These are phyloP conservation scores for Catamblyrhynchus diadema DNA, from an alignment of 2,797 vertebrate species.

Conservation along the genomic window DNA sequence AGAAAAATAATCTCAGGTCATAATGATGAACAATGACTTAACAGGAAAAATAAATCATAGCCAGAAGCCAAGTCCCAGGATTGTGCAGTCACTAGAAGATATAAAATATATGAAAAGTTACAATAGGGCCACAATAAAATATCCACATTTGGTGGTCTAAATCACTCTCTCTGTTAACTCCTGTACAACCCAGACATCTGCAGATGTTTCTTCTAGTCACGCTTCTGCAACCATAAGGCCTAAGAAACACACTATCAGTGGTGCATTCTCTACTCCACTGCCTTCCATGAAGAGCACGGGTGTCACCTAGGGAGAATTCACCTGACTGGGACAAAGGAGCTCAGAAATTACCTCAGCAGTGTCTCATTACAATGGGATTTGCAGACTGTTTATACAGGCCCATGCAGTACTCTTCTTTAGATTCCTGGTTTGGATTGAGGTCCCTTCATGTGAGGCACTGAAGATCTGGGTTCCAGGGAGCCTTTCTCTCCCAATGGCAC, in stretches of 20 bases:
- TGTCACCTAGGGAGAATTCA: neutral
- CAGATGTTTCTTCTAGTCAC: neutral
- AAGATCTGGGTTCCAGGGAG: neutral
- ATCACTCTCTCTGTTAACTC: neutral
- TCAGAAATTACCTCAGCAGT: constrained; percentile 13
- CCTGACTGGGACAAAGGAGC: neutral
- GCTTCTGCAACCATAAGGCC: neutral
- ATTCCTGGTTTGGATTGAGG: neutral
- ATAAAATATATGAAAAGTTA: constrained; percentile 41
- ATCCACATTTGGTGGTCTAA: neutral
- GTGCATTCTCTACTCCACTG: neutral
- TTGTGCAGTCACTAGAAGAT: constrained; percentile 18
- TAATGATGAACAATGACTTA: constrained; percentile 59
- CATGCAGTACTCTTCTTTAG: neutral
- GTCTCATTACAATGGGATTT: neutral
- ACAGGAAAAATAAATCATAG: constrained; percentile 54
- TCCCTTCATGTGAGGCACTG: neutral
- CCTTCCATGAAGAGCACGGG: neutral
- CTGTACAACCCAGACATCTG: neutral
- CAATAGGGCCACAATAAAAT: constrained; percentile 27
- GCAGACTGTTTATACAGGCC: neutral
- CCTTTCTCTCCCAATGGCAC: fast-evolving
- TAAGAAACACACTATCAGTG: neutral
- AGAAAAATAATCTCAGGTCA: constrained; percentile 48
- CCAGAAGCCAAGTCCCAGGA: constrained; percentile 34